These are phyloP conservation scores for Huso huso DNA, from an alignment of 2,797 vertebrate genomes.

Conservation along the genomic window DNA sequence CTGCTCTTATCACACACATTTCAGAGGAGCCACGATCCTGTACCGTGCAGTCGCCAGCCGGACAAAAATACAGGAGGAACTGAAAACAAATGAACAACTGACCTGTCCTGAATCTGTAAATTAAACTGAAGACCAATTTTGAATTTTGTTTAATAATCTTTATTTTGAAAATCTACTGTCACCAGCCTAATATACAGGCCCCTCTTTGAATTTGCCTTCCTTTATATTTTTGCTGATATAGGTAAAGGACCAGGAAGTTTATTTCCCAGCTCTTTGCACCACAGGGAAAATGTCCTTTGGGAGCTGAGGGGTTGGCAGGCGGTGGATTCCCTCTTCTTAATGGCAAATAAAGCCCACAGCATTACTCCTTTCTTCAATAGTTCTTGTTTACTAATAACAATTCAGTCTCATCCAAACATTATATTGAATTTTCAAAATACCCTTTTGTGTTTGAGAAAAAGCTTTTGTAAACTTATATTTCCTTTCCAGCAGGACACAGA, in stretches of 20 bases:
- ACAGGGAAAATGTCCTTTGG: conserved; percentile 41
- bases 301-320: conserved; percentile 39
- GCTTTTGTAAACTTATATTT: no score
- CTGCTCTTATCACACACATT: no score
- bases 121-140: no score
- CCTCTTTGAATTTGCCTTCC: conserved; percentile 35
- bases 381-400: conserved; percentile 19
- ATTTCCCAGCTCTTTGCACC: conserved; percentile 32
- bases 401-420: conserved; percentile 25
- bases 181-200: conserved; percentile 6
- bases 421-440: not conserved
- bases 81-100: no score
- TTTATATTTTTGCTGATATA: conserved; percentile 5
- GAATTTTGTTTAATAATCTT: no score
- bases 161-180: no score
- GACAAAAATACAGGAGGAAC: no score
- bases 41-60: no score
- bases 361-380: conserved; percentile 24
- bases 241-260: conserved; percentile 27
- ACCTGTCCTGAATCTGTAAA: no score
- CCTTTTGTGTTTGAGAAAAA: not conserved
- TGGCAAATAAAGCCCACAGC: conserved; percentile 36
- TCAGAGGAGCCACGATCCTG: no score
- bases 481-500: no score
- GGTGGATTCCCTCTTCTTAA: conserved; percentile 40